Evolutionary conservation across 2,113 vertebrate species (phyloP).

Genomic region (Delphinapterus leucas): DNA sequence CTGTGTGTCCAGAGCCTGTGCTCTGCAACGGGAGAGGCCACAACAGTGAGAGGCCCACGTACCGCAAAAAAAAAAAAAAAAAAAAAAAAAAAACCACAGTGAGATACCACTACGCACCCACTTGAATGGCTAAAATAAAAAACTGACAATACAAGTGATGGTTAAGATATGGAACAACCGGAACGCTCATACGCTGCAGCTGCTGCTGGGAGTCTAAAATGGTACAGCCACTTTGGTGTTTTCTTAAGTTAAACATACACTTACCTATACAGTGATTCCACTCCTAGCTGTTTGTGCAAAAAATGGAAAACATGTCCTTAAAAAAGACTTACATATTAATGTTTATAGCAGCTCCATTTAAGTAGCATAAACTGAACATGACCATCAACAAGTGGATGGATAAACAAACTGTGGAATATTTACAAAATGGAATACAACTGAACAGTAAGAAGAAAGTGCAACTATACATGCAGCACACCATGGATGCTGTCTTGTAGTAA

Average conservation of each 20-base stretch:
- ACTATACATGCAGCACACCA: background rate
- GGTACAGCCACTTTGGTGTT: background rate
- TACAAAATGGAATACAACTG: background rate
- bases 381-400: background rate
- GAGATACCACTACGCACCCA: background rate
- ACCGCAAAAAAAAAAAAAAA: too few relatives aligned
- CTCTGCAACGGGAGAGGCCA: too few relatives aligned
- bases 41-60: too few relatives aligned
- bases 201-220: background rate
- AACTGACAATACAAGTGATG: background rate
- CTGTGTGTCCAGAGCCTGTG: too few relatives aligned
- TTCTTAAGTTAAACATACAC: background rate
- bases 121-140: background rate
- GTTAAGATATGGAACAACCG: background rate
- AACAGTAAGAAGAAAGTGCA: background rate
- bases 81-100: background rate
- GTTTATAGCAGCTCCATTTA: background rate
- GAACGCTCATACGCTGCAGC: background rate
- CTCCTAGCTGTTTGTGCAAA: background rate
- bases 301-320: background rate
- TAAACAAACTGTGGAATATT: background rate
- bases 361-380: background rate
- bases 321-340: background rate
- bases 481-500: background rate
- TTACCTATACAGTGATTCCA: background rate